Base-by-base conservation (phyloP, 2,888 invertebrate species). In the Dasysyrphus albostriatus region DNA sequence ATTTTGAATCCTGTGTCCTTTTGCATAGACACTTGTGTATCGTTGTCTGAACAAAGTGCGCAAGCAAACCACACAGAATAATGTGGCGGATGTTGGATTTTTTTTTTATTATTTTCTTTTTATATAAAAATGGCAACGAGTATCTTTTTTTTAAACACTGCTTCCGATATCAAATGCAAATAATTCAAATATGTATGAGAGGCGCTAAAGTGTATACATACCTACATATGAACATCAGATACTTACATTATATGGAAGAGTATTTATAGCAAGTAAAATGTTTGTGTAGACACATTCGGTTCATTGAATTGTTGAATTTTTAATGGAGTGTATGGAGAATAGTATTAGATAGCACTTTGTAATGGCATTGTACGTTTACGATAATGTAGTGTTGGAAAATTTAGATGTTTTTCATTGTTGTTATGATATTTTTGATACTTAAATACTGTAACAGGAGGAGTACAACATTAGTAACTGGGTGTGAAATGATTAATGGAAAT, bases 251-350 rank as follows among this genome's bases (percentile, higher is more conserved):
- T 37, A 37, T 3, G 39, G 1, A 12, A 12, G 44, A 10, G 56
- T 65, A 34, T 37, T 37, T 67, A 19, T 14, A 34, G 32, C 29
- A n/a, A 32, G 51, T 24, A 47, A 80, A 75, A 83, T 75, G 63
- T 75, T 80, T 80, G 42, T 70, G 29, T 72, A 79, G 58, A 83
- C 58, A 73, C 63, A 74, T 84, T 76, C 84, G 76, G 80, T 72
- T 80, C 84, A 84, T 72, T 76, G 84, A 76, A 80, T 80, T 65
- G 80, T 72, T 80, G 76, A 84, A 80, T 80, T 76, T 75, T 80
- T 84, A 84, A 84, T 80, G 75, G 84, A 84, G 84, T 80, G 84
- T 80, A 44, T 34, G 58, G 59, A 74, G 39, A 29, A 44, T 74
- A 51, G 32, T 58, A 75, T 79, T 69, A 74, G 44, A 37, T 70